phyloP scores from a whole-genome alignment of 2,888 invertebrate genomes.

The Pyrrhosoma nymphula region DNA sequence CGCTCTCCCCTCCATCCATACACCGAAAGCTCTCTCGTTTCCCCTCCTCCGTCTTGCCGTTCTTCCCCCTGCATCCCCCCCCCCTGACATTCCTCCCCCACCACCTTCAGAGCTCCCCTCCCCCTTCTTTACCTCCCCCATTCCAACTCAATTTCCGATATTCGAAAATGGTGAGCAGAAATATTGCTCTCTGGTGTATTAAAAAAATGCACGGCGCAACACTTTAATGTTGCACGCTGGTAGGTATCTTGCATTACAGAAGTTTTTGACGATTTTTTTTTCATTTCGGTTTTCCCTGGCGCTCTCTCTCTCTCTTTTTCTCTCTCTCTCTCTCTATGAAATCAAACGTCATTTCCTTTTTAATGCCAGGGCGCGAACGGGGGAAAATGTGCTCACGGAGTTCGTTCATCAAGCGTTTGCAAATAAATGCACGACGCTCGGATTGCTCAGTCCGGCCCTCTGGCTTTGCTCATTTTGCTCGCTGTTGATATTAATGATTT shows the following conservation, averaged over 20 bases:
- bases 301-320: too few species aligned
- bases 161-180: conserved; percentile 30
- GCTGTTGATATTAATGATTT: conserved; percentile 1
- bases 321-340: not conserved
- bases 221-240: not conserved
- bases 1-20: not conserved
- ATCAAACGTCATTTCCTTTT: conserved; percentile 27
- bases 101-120: not conserved
- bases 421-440: not conserved
- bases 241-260: not conserved
- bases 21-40: not conserved
- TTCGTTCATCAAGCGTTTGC: conserved; percentile 4
- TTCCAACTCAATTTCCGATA: conserved; percentile 1
- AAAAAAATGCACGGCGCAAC: conserved; percentile 46
- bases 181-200: not conserved
- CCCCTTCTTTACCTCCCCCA: not conserved
- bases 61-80: not conserved
- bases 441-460: not conserved
- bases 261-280: not conserved
- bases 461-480: conserved; percentile 8
- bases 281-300: not conserved
- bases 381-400: not conserved
- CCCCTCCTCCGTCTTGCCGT: not conserved
- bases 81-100: not conserved
- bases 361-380: not conserved